Evolutionary conservation across 2,888 invertebrate genomes (phyloP).

Genomic region (Drosophila anceps): DNA sequence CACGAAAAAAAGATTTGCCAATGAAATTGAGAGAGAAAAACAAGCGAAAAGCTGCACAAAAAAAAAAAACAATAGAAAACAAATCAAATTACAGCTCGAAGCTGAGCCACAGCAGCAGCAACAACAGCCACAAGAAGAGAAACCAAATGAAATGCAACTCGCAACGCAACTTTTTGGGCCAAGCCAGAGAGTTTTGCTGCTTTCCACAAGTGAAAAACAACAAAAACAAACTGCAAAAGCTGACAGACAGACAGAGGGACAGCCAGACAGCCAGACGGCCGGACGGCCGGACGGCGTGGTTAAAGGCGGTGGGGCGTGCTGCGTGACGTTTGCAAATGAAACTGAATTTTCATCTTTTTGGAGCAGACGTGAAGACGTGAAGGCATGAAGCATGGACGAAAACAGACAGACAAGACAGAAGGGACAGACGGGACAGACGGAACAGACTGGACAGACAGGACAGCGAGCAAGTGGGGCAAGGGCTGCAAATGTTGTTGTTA

Average conservation of each 20-base stretch:
- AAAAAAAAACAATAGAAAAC: conserved; percentile 18
- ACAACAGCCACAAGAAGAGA: conserved; percentile 11
- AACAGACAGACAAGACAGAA: conserved; percentile 22
- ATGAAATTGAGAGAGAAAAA: conserved; percentile 19
- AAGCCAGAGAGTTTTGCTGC: conserved; percentile 37
- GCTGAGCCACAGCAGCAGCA: conserved; percentile 6
- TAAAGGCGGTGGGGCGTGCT: not conserved
- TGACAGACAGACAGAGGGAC: conserved; percentile 2
- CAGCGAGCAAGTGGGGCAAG: not conserved
- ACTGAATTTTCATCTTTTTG: conserved; percentile 57
- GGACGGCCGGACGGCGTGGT: not conserved
- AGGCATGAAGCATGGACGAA: conserved; percentile 35
- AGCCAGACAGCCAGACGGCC: not conserved
- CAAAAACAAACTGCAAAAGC: conserved; percentile 27
- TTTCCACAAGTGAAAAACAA: conserved; percentile 32
- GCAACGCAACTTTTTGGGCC: conserved; percentile 22
- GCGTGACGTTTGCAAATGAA: conserved; percentile 56
- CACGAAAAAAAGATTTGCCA: conserved; percentile 17
- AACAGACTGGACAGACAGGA: not conserved
- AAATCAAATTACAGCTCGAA: conserved; percentile 55
- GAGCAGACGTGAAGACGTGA: conserved; percentile 22
- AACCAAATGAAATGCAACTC: conserved; percentile 47
- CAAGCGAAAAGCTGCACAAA: conserved; percentile 8
- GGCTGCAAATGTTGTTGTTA: conserved; percentile 44
- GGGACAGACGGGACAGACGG: not conserved